phyloP scores from a whole-genome alignment of 1,140 invertebrate genomes.

The Batillaria attramentaria region DNA sequence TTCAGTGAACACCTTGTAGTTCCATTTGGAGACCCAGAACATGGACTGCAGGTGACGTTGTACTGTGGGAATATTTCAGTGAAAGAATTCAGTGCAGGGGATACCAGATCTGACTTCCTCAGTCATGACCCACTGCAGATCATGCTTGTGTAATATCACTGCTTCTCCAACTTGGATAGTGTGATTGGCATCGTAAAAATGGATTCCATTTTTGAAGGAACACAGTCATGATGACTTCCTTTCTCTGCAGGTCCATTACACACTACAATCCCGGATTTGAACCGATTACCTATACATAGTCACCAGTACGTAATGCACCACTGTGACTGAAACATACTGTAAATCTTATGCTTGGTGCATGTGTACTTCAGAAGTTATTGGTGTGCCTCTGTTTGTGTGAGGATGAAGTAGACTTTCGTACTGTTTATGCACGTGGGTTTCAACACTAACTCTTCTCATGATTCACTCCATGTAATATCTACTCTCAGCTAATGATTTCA shows the following conservation, averaged over 20 bases:
- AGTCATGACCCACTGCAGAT: neutral
- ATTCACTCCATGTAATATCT: neutral
- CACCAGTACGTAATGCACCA: neutral
- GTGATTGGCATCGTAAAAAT: neutral
- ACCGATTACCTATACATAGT: neutral
- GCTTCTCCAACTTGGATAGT: neutral
- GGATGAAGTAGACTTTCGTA: neutral
- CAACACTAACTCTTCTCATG: neutral
- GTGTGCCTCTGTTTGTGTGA: neutral
- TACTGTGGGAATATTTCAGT: neutral
- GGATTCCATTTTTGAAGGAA: neutral
- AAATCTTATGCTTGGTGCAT: neutral
- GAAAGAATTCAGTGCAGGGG: neutral
- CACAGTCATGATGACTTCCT: neutral
- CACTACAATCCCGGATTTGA: neutral
- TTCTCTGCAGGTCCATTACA: neutral
- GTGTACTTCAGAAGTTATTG: neutral
- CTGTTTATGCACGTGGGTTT: neutral
- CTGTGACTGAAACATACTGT: neutral
- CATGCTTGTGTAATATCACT: neutral
- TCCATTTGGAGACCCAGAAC: too few species aligned
- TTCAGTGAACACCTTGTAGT: too few species aligned
- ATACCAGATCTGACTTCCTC: neutral
- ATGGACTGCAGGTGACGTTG: too few species aligned
- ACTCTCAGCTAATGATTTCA: neutral